phyloP scores from a whole-genome alignment of 1,140 invertebrate genomes.

The Diabrotica undecimpunctata region DNA sequence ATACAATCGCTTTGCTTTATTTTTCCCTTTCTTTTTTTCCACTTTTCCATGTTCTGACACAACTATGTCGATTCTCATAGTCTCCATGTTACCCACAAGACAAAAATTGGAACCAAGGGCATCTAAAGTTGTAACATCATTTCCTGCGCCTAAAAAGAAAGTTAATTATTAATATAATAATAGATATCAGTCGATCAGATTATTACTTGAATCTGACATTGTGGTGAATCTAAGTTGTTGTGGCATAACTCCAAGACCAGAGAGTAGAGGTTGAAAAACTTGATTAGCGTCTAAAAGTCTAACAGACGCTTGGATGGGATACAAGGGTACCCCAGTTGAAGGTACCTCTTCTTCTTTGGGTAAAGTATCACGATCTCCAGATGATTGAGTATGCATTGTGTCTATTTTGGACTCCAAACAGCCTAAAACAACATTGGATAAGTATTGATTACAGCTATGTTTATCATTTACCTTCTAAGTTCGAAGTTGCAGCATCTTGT shows the following conservation, averaged over 20 bases:
- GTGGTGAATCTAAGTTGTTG: conserved; percentile 68
- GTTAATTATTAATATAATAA: neutral
- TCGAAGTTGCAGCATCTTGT: conserved; percentile 60
- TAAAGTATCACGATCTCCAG: conserved; percentile 40
- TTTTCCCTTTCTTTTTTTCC: conserved; percentile 48
- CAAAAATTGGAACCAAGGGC: conserved; percentile 88
- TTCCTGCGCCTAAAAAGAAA: conserved; percentile 46
- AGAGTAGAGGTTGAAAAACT: conserved; percentile 85
- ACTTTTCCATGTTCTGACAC: conserved; percentile 73
- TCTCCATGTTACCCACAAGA: conserved; percentile 80
- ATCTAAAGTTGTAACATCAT: conserved; percentile 66
- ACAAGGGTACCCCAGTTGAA: conserved; percentile 55
- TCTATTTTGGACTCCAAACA: conserved; percentile 58
- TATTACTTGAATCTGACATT: conserved; percentile 39
- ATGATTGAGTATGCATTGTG: conserved; percentile 56
- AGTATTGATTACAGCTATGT: neutral
- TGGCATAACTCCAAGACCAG: conserved; percentile 80
- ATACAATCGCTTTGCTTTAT: conserved; percentile 43
- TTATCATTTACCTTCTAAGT: conserved; percentile 26
- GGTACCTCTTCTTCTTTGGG: conserved; percentile 48
- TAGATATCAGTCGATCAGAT: conserved; percentile 9
- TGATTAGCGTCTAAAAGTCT: conserved; percentile 84
- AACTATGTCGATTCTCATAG: conserved; percentile 89
- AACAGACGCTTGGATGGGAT: conserved; percentile 77
- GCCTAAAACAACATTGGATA: conserved; percentile 23